Evolutionary conservation across 2,888 invertebrate species (phyloP), one percentile per base, ranked within the genome.

Genomic region (Psylliodes chrysocephalus): DNA sequence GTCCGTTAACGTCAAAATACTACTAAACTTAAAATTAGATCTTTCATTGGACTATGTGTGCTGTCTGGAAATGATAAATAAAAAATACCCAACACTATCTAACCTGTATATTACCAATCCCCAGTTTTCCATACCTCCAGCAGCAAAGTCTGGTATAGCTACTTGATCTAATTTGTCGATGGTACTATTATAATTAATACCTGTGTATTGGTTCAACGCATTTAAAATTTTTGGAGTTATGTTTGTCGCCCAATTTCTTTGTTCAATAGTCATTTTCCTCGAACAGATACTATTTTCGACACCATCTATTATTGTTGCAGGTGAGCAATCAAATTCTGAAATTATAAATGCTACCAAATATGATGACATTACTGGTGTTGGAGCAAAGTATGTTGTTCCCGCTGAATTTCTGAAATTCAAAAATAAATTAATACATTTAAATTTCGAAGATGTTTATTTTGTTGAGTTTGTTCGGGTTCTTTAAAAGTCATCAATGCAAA

Each of bases 111-210:
- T 94, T 5, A 94, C 86, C 18, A 95, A 84, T 5, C 95, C 95
- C 94, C 95, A 95, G 79, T 96, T 95, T 78, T 95, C 94, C 95
- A 95, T 95, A 54, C 95, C 95, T 42, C 92, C 93, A 67, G 91
- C 90, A 47, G 87, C 86, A 79, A 95, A 94, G 78, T 95, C 93
- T 0, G 93, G 90, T 63, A 96, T 86, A 1, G 93, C 94, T n/a
- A 94, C 89, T 76, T 94, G 89, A 76, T 95, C 92, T 80, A 94
- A 86, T 78, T 94, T 94, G 3, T 89, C 84, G 62, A 91, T 83
- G 0, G 85, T 17, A 2, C n/a, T 86, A 1, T 79, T 67, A 49
- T 77, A 76, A 7, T 68, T 62, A 3, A 74, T 51, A n/a, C 57
- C 63, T 8, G 75, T 74, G 46, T 66, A 76, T 1, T 55, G 15